Evolutionary conservation across 2,797 vertebrate species (phyloP), one percentile per base, ranked within the genome.

Genomic region (Cuculus canorus): DNA sequence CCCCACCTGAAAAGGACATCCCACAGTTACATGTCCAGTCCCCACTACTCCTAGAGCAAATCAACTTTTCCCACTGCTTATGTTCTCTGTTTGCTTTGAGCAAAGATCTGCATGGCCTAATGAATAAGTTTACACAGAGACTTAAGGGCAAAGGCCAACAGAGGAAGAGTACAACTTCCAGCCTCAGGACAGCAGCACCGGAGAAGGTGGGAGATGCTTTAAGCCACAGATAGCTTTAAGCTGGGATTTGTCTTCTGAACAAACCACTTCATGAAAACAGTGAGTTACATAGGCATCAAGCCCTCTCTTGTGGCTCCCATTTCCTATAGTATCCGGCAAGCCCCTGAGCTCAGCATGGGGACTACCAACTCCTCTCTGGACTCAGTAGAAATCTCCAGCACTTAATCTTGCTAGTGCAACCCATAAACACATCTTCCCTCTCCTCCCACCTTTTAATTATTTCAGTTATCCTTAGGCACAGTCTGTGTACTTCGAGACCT

Each of bases 281-380:
- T 1, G 0, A 59, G 48, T 13, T 59, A 56, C 30, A 4, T 7
- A 39, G 7, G 13, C n/a, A 35, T 9, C 2, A 3, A 61, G 41
- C 18, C 35, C 7, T 76, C 23, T 60, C 43, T 43, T 1, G 0
- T 22, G 33, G 28, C 27, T 85, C 4, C 52, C 33, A 39, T 53
- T 88, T 76, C 54, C 82, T n/a, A 21, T 2, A 11, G 69, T n/a
- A 93, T 37, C 7, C 84, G 85, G n/a, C 32, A 85, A 47, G 63
- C 32, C 59, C 63, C 66, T 24, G 66, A 65, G 66, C 70, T 76
- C 73, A 93, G 59, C 54, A 37, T 2, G 5, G 54, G 39, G 16
- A 22, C 45, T 84, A 56, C n/a, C 64, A 54, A 11, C 53, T 82
- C 61, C 48, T 50, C 28, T 64, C 57, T 63, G 39, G 23, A 59